Base-by-base conservation (phyloP, 2,797 vertebrate species). In the Aphelocoma californica region DNA sequence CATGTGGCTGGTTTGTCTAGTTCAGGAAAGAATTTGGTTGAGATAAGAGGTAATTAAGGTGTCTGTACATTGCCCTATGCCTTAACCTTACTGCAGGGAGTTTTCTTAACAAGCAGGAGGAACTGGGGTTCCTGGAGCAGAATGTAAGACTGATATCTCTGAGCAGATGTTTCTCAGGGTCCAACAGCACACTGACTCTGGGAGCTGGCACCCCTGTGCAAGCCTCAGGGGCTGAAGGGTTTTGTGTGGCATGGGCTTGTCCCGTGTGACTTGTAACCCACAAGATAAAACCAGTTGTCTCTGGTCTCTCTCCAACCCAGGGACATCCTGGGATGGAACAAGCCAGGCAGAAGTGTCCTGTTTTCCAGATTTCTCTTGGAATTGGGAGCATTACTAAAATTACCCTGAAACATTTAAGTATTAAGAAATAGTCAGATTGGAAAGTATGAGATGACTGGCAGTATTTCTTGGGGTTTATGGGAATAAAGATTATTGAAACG, bases 1-100 rank as follows among this genome's bases (percentile, higher is more conserved):
- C 80, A 60, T 5, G 10, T 69, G 56, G 80, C 93, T 1, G 5
- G 77, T 84, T 92, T 90, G 70, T 86, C 93, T 62, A 42, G 81
- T 92, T 86, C 57, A 84, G 88, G 60, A 79, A 95, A 92, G 86
- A 92, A 86, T 94, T 92, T 70, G 77, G 56, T 80, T 62, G 82
- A 95, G 92, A 92, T 95, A 90, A 90, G 70, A 64, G 51, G 40
- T 79, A 90, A 86, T 93, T 72, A 88, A 38, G 65, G 74, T 90
- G 65, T 95, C 58, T 86, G 86, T 74, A 84, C 77, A 9, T 79
- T 94, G 94, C 71, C 77, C 74, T 81, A 0, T 86, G 70, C 42
- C 58, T 84, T 90, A 57, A 53, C 44, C 62, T 88, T 88, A 47
- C 36, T 58, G 31, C 1, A 1, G 53, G 36, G n/a, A 88, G 42